Evolutionary conservation across 2,797 vertebrate genomes (phyloP), one percentile per base, ranked within the genome.

Genomic region (Phataginus tetradactyla): DNA sequence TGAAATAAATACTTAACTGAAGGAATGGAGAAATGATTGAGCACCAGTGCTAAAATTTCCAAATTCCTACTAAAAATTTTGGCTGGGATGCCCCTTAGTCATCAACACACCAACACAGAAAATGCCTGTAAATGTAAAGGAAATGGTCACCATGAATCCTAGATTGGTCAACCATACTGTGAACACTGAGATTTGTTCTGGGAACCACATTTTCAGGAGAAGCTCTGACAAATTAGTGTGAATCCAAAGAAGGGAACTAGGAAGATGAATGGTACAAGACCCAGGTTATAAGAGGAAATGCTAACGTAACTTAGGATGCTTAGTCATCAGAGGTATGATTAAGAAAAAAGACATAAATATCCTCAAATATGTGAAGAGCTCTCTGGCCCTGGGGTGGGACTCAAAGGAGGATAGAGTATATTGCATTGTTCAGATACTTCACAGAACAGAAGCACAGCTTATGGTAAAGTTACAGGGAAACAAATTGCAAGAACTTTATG

Each of bases 31-130:
- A 21, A 66, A 59, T n/a, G n/a, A 83, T 57, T 59, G 32, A 87
- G n/a, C 17, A 88, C 21, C 63, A 59, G 45, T 89, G 87, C 42
- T 71, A 64, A 64, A 64, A 51, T 86, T 95, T 86, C 45, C n/a
- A 75, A 81, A 77, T 88, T 88, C 23, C 9, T 68, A 61, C 61
- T 85, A 72, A 61, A 87, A 92, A 29, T 84, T 77, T 92, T 53
- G 59, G 20, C 39, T 75, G 55, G 25, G 20, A 71, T 37, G 11
- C 53, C 29, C 23, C 6, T 75, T 53, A 95, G 21, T 81, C 53
- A 77, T 81, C 23, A 59, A 74, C 45, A 63, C 5, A 68, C 64
- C 49, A 95, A 92, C 51, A 68, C 4, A 66, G 61, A 63, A 84
- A 84, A 92, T 69, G 32, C 42, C 3, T 84, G 0, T 12, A 37